Base-by-base conservation (phyloP, 2,113 vertebrate genomes). In the Ciconia boyciana region DNA sequence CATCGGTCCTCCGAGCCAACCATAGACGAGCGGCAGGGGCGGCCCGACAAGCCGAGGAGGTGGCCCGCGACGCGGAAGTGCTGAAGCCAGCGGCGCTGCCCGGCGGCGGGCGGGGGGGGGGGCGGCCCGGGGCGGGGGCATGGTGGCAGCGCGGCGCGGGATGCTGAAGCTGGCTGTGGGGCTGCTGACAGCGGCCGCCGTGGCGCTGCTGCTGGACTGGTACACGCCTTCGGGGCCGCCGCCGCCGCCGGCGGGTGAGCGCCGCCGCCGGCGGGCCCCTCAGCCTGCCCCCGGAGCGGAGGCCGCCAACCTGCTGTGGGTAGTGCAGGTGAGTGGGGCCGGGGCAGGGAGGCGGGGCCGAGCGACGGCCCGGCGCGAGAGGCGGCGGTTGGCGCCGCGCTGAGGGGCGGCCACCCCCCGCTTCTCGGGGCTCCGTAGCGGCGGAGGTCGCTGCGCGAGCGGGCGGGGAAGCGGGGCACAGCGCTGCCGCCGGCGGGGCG, bases 281-380 rank as follows among this genome's bases (percentile, higher is more conserved):
- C 44, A 46, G 34, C 93, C 89, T 6, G 90, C 28, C 64, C 99
- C 98, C 46, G 97, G 98, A 7, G 97, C 91, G 10, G 95, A 97
- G 70, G 91, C 98, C 79, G 71, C 77, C 89, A 98, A 98, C 66
- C 94, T 99, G 89, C 99, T 99, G 89, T 99, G 99, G 99, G 98
- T 98, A 48, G 95, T 99, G 94, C 99, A 99, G 98, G 99, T 99
- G 96, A 97, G 98, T 15, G 46, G 39, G 36, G 51, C 60, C 20
- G 36, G 44, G 20, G 31, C 4, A 8, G 14, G 15, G 21, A 18
- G 15, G 9, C 24, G 51, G 6, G 43, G 43, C 43, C 24, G 72
- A 26, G 69, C 39, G 18, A 5, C 20, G 25, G 82, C 25, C n/a
- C 31, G 44, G n/a, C 28, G 44, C n/a, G 28, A 20, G 29, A 6